Evolutionary conservation across 2,113 vertebrate species (phyloP), one percentile per base, ranked within the genome.

Genomic region (Psilopogon haemacephalus): DNA sequence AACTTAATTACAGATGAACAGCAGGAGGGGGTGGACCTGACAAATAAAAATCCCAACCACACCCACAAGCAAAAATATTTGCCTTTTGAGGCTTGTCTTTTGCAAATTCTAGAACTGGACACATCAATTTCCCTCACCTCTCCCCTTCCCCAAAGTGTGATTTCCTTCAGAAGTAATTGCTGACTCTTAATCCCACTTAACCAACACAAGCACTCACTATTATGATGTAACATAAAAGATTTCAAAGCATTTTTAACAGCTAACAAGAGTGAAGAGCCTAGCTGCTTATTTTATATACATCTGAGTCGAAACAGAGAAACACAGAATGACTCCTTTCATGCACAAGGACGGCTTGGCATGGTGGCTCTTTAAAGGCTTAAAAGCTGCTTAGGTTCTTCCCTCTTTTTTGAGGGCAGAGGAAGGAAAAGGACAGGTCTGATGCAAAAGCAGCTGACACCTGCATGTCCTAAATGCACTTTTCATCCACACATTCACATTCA

Each of bases 31-130:
- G 6, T 38, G 59, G 50, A 38, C 68, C 38, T 27, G 64, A 67
- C 64, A 88, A 96, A 79, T 65, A 87, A 83, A 88, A 80, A 89
- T 63, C 79, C 37, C 68, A 83, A 68, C 46, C 64, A 59, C 72
- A 70, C 60, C 75, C 52, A 72, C 11, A 46, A 89, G 50, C 59
- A 73, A 3, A 44, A 83, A 70, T 37, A 94, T 83, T 80, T 70
- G 54, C 40, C 33, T 90, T 90, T 59, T 79, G 63, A 59, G 16
- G 28, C 70, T 26, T 32, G 30, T 46, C 72, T 77, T 82, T 44
- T 38, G 46, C 32, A 85, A 93, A 74, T 54, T 37, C 52, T 1
- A 74, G 28, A 82, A 70, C 33, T 21, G 28, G 33, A 69, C 52
- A 89, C 74, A 70, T n/a, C 13, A 27, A 11, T 44, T 75, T 59